phyloP scores from a whole-genome alignment of 2,797 vertebrate genomes.

The Melanogrammus aeglefinus region DNA sequence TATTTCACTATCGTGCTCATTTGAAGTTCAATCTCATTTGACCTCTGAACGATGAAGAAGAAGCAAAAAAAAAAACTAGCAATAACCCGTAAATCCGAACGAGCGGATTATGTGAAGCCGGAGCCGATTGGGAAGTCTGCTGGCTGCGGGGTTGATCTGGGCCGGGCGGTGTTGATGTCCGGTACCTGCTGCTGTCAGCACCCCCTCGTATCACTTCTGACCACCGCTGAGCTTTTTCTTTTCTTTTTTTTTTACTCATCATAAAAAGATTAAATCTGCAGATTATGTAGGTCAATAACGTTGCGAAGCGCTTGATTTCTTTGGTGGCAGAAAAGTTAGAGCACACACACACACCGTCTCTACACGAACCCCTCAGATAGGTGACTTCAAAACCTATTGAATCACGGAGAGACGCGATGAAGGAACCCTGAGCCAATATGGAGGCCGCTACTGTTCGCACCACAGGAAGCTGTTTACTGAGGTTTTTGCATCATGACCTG shows the following conservation, averaged over 20 bases:
- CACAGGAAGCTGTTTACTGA: too few species aligned
- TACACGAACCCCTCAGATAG: neutral
- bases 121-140: conserved; percentile 70
- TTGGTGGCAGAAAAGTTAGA: conserved; percentile 43
- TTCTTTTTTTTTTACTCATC: conserved; percentile 58
- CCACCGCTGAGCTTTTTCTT: neutral
- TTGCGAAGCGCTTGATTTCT: conserved; percentile 56
- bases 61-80: conserved; percentile 48
- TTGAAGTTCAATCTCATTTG: conserved; percentile 40
- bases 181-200: conserved; percentile 59
- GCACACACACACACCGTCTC: conserved; percentile 30
- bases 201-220: conserved; percentile 54
- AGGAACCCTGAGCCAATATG: too few species aligned
- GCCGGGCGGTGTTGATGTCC: conserved; percentile 49
- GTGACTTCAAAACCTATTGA: too few species aligned
- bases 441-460: too few species aligned
- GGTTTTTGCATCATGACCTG: too few species aligned
- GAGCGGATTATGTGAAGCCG: conserved; percentile 72
- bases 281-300: conserved; percentile 69
- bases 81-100: conserved; percentile 70
- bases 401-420: too few species aligned
- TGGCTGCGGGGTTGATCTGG: conserved; percentile 36
- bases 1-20: conserved; percentile 34
- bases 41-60: conserved; percentile 39
- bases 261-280: conserved; percentile 72